Evolutionary conservation across 23 tunicate species (phyloP), one percentile per base, ranked within the genome.

Genomic region (Trididemnum miniatum): DNA sequence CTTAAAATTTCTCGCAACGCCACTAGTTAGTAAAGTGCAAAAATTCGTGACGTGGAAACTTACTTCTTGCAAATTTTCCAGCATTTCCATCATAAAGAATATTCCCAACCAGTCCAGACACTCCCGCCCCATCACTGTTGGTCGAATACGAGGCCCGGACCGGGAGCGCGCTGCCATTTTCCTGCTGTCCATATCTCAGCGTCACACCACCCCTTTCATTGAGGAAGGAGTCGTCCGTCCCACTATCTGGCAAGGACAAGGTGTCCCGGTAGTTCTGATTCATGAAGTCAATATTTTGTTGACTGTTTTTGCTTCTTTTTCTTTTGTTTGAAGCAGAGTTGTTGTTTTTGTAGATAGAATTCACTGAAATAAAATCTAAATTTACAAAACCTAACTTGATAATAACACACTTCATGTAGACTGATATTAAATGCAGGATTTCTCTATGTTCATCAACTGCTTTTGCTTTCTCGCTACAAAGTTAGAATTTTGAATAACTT

Each of bases 131-230:
- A 36, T 84, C 88, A 33, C 76, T 81, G 54, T 65, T 80, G 15
- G 81, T 60, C 2, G 81, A 30, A 76, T 84, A 84, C 0, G 88
- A 84, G 9, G 81, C 40, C 31, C 88, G 72, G 20, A 80, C 32
- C 5, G 82, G 71, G 9, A 44, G 15, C 54, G 54, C 54, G 15
- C 9, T 15, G 12, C 54, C 54, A 44, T 44, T 44, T 44, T 44
- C 54, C 54, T 44, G 54, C 7, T 37, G 88, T 4, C 51, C 76
- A 37, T 65, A 36, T 30, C 24, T 30, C 27, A 84, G 34, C 34
- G 88, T 84, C 15, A 84, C 69, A 25, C 88, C 88, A 3, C 88
- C 88, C 25, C 88, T 59, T 0, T 81, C 59, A 27, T 84, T 84
- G 1, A 12, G 67, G 26, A 20, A 62, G 5, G 67, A 62, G 29